Percentiles rank a stretch among this genome's conserved stretches.
These are phyloP conservation scores for Macropis europaea DNA, from an alignment of 2,888 invertebrate genomes.

Conservation along the genomic window DNA sequence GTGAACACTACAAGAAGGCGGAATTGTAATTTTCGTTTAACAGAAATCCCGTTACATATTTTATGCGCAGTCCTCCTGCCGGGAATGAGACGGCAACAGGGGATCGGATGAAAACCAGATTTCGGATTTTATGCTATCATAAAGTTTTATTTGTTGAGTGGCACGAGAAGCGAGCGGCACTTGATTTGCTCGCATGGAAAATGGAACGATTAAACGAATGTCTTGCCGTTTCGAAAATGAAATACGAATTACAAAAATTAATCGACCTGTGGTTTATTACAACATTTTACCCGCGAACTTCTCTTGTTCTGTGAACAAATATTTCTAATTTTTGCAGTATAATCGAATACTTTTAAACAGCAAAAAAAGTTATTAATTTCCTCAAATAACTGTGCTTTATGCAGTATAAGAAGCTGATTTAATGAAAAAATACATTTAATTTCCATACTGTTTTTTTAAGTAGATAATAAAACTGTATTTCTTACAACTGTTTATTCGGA, in stretches of 20 bases:
- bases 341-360: no score
- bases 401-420: no score
- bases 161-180: background rate
- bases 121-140: background rate
- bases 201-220: constrained; percentile 14
- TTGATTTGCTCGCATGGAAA: background rate
- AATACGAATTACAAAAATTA: constrained; percentile 9
- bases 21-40: background rate
- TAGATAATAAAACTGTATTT: no score
- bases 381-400: no score
- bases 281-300: background rate
- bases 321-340: background rate
- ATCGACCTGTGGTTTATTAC: background rate
- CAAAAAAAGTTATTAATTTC: no score
- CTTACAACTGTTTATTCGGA: no score
- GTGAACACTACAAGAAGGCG: background rate
- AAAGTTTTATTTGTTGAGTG: background rate
- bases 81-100: no score
- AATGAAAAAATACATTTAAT: no score
- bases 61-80: background rate
- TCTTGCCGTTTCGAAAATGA: constrained; percentile 12
- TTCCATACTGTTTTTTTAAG: no score
- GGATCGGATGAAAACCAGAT: background rate
- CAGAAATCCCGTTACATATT: no score
- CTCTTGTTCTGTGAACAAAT: background rate